A percentile compares a stretch with the other conserved stretches of the same genome.
Evolutionary conservation across 2,797 vertebrate species (phyloP).

Genomic region (Perdix hodgsoniae): DNA sequence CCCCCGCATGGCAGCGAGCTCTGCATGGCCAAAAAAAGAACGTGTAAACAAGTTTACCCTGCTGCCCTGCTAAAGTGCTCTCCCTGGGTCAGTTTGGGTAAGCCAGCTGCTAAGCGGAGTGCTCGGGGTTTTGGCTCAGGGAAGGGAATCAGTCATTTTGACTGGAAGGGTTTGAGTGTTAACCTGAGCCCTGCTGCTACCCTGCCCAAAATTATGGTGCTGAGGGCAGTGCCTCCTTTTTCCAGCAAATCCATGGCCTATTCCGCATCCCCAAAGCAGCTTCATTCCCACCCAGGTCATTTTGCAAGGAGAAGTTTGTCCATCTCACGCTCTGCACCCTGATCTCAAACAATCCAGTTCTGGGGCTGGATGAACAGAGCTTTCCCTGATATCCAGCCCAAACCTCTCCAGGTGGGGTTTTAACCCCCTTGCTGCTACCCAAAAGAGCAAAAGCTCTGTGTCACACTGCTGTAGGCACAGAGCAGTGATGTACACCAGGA

Average conservation of each 20-base stretch:
- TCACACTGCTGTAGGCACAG: accelerated
- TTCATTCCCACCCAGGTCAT: accelerated
- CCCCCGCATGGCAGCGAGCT: not conserved
- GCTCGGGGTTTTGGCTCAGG: not conserved
- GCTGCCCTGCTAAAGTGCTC: not conserved
- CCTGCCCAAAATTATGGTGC: accelerated
- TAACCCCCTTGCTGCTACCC: not conserved
- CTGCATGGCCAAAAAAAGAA: accelerated
- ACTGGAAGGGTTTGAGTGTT: not conserved
- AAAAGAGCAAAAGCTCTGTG: accelerated
- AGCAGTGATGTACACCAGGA: accelerated
- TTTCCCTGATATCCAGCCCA: not conserved
- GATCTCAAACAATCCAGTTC: not conserved
- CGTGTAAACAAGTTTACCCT: not conserved
- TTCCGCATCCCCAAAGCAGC: not conserved
- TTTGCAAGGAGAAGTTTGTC: accelerated
- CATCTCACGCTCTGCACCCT: accelerated
- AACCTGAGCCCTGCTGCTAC: accelerated
- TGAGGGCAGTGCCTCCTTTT: accelerated
- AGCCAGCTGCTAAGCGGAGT: not conserved
- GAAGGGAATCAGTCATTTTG: not conserved
- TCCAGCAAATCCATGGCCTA: accelerated
- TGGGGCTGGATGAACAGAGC: not conserved
- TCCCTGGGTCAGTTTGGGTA: accelerated
- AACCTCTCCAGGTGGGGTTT: not conserved